These are phyloP conservation scores for Peromyscus polionotus DNA, from an alignment of 2,113 vertebrate species.

Conservation along the genomic window DNA sequence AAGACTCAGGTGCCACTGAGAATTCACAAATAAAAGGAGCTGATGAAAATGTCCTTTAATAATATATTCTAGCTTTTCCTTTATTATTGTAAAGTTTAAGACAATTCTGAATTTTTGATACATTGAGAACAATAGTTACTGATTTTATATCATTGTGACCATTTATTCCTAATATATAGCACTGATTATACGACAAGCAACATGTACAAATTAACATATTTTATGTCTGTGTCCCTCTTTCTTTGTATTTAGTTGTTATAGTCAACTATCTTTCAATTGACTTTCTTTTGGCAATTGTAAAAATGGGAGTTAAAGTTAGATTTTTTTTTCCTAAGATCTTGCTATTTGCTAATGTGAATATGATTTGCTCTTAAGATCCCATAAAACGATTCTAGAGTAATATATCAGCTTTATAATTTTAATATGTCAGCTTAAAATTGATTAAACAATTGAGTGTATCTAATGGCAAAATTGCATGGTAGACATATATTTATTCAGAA, in stretches of 20 bases:
- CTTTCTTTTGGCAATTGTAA: not conserved
- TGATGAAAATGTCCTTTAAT: not conserved
- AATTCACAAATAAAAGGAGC: not conserved
- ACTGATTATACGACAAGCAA: not conserved
- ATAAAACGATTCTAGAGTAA: not conserved
- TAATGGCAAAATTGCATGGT: not conserved
- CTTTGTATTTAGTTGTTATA: not conserved
- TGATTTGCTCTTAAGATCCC: not conserved
- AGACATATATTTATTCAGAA: not conserved
- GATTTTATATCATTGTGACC: not conserved
- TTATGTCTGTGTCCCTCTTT: not conserved
- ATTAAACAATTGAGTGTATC: not conserved
- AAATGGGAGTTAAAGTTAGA: not conserved
- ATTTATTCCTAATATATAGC: not conserved
- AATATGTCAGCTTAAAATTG: slow-evolving; percentile 7
- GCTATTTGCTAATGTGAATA: not conserved
- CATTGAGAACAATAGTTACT: not conserved
- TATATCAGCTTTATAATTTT: not conserved
- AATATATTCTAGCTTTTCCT: slow-evolving; percentile 17
- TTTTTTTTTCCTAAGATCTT: not conserved
- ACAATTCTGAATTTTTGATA: not conserved
- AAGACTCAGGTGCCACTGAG: not conserved
- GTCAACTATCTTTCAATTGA: not conserved
- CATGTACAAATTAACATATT: not conserved
- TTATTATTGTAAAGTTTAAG: not conserved